A percentile compares a stretch with the other conserved stretches of the same genome.
Conservation (phyloP, 2,797 vertebrate genomes). For the Mallotus villosus region DNA sequence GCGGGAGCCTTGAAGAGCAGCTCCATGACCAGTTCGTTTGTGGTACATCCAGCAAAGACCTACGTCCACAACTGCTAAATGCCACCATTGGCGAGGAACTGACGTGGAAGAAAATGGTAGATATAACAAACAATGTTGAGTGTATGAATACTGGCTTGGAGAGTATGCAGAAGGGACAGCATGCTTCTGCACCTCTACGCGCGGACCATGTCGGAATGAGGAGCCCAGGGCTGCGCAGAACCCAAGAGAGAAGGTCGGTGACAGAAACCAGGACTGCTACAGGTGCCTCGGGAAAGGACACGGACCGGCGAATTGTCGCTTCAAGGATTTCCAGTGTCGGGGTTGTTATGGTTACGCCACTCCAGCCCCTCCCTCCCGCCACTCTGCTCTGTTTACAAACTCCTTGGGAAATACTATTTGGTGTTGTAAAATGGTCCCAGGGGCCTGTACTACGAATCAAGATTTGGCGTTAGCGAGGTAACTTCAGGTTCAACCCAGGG, state of each 20-base stretch:
- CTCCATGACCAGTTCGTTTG: conserved; percentile 13
- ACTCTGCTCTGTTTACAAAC: too few relatives aligned
- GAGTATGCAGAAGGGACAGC: not conserved
- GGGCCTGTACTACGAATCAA: too few relatives aligned
- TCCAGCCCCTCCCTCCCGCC: too few relatives aligned
- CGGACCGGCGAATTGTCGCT: not conserved
- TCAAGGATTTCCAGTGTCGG: conserved; percentile 1
- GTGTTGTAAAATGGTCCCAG: too few relatives aligned
- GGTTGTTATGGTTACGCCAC: too few relatives aligned
- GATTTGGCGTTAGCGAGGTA: too few relatives aligned
- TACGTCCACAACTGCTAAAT: conserved; percentile 8
- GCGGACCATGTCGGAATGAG: too few relatives aligned
- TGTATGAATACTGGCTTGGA: conserved; percentile 2
- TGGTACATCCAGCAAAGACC: conserved; percentile 13
- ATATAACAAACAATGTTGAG: conserved; percentile 13
- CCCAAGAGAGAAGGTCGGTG: conserved; percentile 19
- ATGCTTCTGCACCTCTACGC: not conserved
- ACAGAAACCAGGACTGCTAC: not conserved
- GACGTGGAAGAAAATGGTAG: not conserved
- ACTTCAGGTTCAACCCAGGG: too few relatives aligned
- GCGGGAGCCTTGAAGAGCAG: not conserved
- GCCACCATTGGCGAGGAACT: not conserved
- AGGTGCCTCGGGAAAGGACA: not conserved
- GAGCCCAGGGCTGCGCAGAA: conserved; percentile 55
- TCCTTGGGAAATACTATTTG: too few relatives aligned